Percentiles rank a stretch among this genome's conserved stretches.
These are phyloP conservation scores for Acanthurus tractus DNA, from an alignment of 2,797 vertebrate species.

Conservation along the genomic window DNA sequence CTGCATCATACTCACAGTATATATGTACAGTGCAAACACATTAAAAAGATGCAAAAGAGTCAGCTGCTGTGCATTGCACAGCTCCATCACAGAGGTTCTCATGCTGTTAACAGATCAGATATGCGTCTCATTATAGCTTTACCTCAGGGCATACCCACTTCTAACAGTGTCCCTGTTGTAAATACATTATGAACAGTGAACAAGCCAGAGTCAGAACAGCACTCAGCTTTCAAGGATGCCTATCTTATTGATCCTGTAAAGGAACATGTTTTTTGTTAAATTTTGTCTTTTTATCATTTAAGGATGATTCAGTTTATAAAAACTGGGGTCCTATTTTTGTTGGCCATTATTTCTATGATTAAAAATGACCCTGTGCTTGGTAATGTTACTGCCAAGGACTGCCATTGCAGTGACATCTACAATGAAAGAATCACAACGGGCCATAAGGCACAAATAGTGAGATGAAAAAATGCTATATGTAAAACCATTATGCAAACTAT, in stretches of 20 bases:
- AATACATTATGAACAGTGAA: slow-evolving; percentile 50
- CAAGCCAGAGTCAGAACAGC: slow-evolving; percentile 14
- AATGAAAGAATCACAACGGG: background rate
- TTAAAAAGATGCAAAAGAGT: slow-evolving; percentile 42
- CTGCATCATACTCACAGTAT: background rate
- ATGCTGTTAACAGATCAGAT: slow-evolving; percentile 59
- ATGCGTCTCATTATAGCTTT: slow-evolving; percentile 59
- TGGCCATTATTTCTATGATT: background rate
- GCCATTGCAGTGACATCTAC: background rate
- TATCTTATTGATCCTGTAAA: background rate
- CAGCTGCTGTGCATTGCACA: slow-evolving; percentile 22
- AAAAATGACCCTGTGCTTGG: background rate
- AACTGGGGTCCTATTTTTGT: background rate
- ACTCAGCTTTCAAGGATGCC: slow-evolving; percentile 5
- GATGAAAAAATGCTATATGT: background rate
- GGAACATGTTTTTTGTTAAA: background rate
- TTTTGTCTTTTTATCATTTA: background rate
- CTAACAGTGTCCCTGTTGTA: slow-evolving; percentile 39
- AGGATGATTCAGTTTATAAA: background rate
- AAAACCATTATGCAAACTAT: background rate
- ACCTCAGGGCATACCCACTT: slow-evolving; percentile 52
- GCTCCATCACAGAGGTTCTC: slow-evolving; percentile 34
- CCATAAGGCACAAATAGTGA: background rate
- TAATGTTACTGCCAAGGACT: background rate
- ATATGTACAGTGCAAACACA: slow-evolving; percentile 2